Evolutionary conservation across 2,888 invertebrate species (phyloP).

Genomic region (Therioaphis trifolii): DNA sequence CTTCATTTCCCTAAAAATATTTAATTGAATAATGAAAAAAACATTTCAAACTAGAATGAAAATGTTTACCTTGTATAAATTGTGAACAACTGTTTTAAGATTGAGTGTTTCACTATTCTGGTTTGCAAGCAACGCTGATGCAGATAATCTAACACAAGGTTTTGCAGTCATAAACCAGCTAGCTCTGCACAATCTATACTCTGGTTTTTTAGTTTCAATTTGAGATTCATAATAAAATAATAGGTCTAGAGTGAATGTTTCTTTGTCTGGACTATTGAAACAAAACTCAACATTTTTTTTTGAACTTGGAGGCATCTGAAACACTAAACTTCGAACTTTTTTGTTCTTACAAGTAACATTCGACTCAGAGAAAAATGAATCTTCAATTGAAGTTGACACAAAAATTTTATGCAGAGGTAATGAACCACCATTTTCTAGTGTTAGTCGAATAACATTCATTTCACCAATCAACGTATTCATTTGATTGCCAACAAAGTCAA

Average conservation of each 20-base stretch:
- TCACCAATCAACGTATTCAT: slow-evolving; percentile 56
- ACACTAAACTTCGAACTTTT: slow-evolving; percentile 40
- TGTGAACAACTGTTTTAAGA: slow-evolving; percentile 53
- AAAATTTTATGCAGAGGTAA: slow-evolving; percentile 53
- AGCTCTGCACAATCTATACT: slow-evolving; percentile 55
- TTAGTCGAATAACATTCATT: slow-evolving; percentile 57
- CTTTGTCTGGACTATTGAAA: slow-evolving; percentile 53
- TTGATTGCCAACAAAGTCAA: slow-evolving; percentile 54
- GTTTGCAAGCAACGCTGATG: slow-evolving; percentile 51
- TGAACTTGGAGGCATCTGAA: slow-evolving; percentile 45
- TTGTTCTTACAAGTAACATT: slow-evolving; percentile 47
- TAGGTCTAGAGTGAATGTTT: slow-evolving; percentile 47
- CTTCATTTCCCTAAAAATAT: slow-evolving; percentile 52
- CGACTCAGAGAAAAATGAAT: slow-evolving; percentile 58
- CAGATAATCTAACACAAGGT: slow-evolving; percentile 54
- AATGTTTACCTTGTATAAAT: slow-evolving; percentile 53
- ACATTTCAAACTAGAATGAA: background rate
- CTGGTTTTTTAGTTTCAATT: slow-evolving; percentile 50
- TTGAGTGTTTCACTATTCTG: slow-evolving; percentile 53
- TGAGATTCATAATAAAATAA: slow-evolving; percentile 61
- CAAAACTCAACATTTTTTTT: slow-evolving; percentile 55
- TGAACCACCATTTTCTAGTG: slow-evolving; percentile 47
- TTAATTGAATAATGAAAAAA: background rate
- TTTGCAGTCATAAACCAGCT: slow-evolving; percentile 55
- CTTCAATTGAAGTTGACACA: slow-evolving; percentile 53